Conservation (phyloP, 2,113 vertebrate genomes). For the Gymnocephalus cernua region DNA sequence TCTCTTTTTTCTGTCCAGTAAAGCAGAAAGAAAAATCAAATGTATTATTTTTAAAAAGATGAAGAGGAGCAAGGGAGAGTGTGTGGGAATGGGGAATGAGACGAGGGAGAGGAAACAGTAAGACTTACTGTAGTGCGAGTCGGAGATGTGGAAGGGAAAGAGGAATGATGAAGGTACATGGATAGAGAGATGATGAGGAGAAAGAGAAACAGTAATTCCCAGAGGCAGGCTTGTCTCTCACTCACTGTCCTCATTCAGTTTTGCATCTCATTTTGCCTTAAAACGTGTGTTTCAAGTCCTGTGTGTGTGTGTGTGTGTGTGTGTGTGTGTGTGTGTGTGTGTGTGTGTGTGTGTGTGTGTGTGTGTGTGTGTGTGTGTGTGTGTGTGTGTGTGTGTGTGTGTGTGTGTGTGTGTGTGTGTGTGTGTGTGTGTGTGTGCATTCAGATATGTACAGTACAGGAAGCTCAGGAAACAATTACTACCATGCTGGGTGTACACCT, state of each 20-base stretch:
- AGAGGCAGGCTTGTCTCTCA: slow-evolving; percentile 15
- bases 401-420: slow-evolving; percentile 20
- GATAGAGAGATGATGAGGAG: slow-evolving; percentile 34
- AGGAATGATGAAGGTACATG: slow-evolving; percentile 28
- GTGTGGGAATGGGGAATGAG: slow-evolving; percentile 15
- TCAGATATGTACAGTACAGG: slow-evolving; percentile 23
- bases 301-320: slow-evolving; percentile 1
- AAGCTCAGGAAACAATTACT: slow-evolving; percentile 70
- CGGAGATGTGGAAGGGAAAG: slow-evolving; percentile 31
- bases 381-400: slow-evolving; percentile 4
- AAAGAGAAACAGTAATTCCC: slow-evolving; percentile 38
- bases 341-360: slow-evolving; percentile 1
- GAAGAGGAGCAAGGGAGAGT: slow-evolving; percentile 30
- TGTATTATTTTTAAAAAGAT: slow-evolving; percentile 13
- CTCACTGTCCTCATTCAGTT: slow-evolving; percentile 52
- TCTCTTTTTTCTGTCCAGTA: slow-evolving; percentile 25
- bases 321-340: slow-evolving; percentile 22
- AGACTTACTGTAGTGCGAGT: slow-evolving; percentile 1
- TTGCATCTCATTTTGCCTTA: slow-evolving; percentile 38
- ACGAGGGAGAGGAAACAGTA: slow-evolving; percentile 5
- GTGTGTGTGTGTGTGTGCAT: slow-evolving; percentile 22
- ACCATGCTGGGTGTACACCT: slow-evolving; percentile 69
- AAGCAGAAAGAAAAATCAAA: slow-evolving; percentile 34
- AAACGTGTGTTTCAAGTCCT: slow-evolving; percentile 39
- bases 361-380: slow-evolving; percentile 22